Conservation (phyloP, 2,888 invertebrate species). For the Eristalis tenax region DNA sequence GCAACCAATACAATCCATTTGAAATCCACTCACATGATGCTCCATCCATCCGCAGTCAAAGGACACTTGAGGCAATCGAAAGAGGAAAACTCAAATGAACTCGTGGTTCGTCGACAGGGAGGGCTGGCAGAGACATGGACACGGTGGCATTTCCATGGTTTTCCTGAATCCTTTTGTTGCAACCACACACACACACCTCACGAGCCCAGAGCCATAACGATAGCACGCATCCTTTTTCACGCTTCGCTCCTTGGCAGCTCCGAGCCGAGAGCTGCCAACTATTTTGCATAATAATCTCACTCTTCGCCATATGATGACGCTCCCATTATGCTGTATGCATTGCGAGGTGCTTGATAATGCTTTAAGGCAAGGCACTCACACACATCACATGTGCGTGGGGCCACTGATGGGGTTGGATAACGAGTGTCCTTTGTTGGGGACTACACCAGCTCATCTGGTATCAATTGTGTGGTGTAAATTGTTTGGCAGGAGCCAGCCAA, state of each 20-base stretch:
- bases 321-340: constrained; percentile 41
- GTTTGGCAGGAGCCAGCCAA: constrained; percentile 15
- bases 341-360: constrained; percentile 19
- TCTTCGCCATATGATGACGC: constrained; percentile 40
- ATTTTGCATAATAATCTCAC: constrained; percentile 62
- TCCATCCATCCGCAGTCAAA: neutral
- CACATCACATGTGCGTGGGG: constrained; percentile 38
- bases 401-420: constrained; percentile 49
- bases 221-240: neutral
- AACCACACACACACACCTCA: neutral
- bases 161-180: constrained; percentile 37
- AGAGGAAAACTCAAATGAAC: constrained; percentile 50
- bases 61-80: constrained; percentile 25
- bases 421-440: constrained; percentile 67
- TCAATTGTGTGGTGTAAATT: constrained; percentile 69
- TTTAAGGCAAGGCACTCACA: constrained; percentile 2
- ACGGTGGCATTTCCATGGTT: constrained; percentile 3
- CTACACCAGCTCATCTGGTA: constrained; percentile 68
- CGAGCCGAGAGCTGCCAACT: constrained; percentile 14
- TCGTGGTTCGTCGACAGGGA: constrained; percentile 9
- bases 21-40: neutral
- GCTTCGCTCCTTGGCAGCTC: too few relatives aligned
- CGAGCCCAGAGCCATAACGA: neutral
- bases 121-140: neutral
- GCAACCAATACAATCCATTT: neutral